phyloP scores from a whole-genome alignment of 2,797 vertebrate genomes.

The Morus bassanus region DNA sequence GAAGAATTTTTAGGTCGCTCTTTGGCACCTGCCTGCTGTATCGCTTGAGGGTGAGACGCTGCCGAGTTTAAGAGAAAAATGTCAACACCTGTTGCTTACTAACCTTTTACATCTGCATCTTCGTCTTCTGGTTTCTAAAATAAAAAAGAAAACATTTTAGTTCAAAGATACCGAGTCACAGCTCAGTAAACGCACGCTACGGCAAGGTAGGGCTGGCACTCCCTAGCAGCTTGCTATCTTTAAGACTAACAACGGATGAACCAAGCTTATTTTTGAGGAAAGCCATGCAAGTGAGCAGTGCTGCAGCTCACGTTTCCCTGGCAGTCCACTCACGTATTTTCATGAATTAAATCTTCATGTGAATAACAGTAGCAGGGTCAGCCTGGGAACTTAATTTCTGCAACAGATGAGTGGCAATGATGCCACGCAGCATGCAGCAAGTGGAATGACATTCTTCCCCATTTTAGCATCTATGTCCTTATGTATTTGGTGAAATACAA shows the following conservation, averaged over 20 bases:
- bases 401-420: background rate
- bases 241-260: fast-evolving
- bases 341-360: background rate
- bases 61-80: background rate
- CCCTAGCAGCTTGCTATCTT: no score
- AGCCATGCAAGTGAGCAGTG: fast-evolving
- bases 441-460: fast-evolving
- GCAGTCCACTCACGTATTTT: background rate
- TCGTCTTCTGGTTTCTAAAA: constrained; percentile 29
- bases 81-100: background rate
- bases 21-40: background rate
- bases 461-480: fast-evolving
- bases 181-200: background rate
- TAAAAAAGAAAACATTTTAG: background rate
- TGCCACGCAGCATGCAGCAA: fast-evolving
- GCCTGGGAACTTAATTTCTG: background rate
- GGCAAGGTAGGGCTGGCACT: background rate
- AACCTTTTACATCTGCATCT: constrained; percentile 64
- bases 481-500: background rate
- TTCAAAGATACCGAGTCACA: background rate
- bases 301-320: background rate
- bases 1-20: background rate
- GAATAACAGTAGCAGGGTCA: background rate
- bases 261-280: background rate
- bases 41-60: background rate